Conservation (phyloP, 2,888 invertebrate species). For the Alitta virens region DNA sequence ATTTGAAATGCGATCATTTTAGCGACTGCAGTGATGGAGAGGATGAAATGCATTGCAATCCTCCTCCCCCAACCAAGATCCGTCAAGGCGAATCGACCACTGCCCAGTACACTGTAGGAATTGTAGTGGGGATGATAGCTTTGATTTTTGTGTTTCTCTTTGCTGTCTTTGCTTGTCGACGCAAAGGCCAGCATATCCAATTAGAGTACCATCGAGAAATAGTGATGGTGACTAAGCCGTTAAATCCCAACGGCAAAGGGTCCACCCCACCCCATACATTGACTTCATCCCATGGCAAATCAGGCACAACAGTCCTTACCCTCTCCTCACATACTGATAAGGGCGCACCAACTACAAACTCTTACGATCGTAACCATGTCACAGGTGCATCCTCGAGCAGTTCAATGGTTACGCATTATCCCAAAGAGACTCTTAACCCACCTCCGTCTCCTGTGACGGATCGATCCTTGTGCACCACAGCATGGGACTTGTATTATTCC, state of each 20-base stretch:
- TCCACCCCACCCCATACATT: slow-evolving; percentile 40
- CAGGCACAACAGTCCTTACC: slow-evolving; percentile 37
- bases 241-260: slow-evolving; percentile 26
- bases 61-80: slow-evolving; percentile 16
- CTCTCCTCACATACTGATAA: slow-evolving; percentile 34
- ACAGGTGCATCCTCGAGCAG: slow-evolving; percentile 72
- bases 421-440: slow-evolving; percentile 84
- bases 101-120: slow-evolving; percentile 50
- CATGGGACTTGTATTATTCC: slow-evolving; percentile 39
- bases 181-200: slow-evolving; percentile 36
- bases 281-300: slow-evolving; percentile 37
- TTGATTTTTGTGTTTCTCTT: slow-evolving; percentile 59
- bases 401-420: slow-evolving; percentile 62
- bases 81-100: slow-evolving; percentile 27
- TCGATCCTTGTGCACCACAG: slow-evolving; percentile 49
- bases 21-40: slow-evolving; percentile 44
- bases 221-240: slow-evolving; percentile 42
- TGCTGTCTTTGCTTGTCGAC: slow-evolving; percentile 43
- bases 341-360: slow-evolving; percentile 27
- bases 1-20: slow-evolving; percentile 55
- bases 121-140: slow-evolving; percentile 61
- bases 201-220: slow-evolving; percentile 36
- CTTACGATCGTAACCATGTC: slow-evolving; percentile 67
- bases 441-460: slow-evolving; percentile 82
- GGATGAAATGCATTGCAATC: slow-evolving; percentile 46